Conservation (phyloP, 2,888 invertebrate genomes). For the Hirtodrosophila confusa region DNA sequence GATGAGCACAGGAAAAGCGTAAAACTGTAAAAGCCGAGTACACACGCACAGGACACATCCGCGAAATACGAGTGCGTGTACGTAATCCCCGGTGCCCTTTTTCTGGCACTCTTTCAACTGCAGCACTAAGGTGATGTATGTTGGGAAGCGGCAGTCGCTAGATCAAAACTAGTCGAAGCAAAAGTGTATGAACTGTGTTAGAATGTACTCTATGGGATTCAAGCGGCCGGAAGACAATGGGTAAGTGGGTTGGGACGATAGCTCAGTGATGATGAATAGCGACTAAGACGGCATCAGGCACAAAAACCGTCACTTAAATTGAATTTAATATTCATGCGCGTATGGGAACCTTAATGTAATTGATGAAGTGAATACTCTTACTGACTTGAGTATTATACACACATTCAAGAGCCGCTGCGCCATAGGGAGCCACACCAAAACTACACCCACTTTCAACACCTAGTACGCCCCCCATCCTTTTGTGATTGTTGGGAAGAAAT, state of each 20-base stretch:
- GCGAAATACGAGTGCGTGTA: constrained; percentile 15
- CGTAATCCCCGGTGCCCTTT: constrained; percentile 23
- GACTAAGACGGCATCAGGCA: neutral
- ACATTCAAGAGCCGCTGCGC: neutral
- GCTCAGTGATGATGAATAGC: neutral
- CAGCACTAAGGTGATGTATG: neutral
- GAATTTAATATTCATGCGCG: constrained; percentile 23
- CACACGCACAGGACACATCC: constrained; percentile 19
- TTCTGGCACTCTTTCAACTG: neutral
- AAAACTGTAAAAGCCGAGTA: constrained; percentile 19
- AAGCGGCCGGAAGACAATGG: neutral
- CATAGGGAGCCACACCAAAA: constrained; percentile 26
- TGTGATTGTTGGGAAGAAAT: no score
- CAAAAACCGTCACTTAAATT: constrained; percentile 17
- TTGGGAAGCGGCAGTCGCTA: neutral
- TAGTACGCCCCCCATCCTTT: constrained; percentile 37
- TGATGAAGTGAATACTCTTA: constrained; percentile 17
- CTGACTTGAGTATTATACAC: constrained; percentile 9
- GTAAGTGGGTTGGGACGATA: neutral
- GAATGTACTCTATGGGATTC: neutral
- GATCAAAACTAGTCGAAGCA: neutral
- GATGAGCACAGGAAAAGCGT: constrained; percentile 13
- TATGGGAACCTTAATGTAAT: constrained; percentile 5
- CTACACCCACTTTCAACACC: constrained; percentile 27
- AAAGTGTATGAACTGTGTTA: neutral